Evolutionary conservation across 2,888 invertebrate genomes (phyloP).

Genomic region (Phrixothrix hirtus): DNA sequence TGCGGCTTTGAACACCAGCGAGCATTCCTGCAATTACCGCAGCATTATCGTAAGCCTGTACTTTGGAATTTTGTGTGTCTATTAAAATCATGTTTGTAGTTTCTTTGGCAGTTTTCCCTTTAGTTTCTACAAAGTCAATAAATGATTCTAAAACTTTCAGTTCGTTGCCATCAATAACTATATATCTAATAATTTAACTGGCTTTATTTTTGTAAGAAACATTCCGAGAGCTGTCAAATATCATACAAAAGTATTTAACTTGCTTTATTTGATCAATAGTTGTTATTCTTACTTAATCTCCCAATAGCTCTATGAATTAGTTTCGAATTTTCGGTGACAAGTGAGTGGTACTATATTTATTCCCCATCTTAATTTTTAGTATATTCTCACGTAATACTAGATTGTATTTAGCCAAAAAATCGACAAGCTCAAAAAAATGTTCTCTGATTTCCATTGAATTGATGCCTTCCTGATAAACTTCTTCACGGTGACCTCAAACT

Average conservation of each 20-base stretch:
- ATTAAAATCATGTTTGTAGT: constrained; percentile 34
- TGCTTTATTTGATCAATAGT: constrained; percentile 23
- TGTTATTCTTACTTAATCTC: constrained; percentile 18
- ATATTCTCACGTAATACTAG: constrained; percentile 28
- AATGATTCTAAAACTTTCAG: constrained; percentile 35
- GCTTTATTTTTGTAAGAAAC: constrained; percentile 33
- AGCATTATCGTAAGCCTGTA: constrained; percentile 40
- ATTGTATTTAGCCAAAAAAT: constrained; percentile 31
- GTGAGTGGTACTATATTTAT: constrained; percentile 23
- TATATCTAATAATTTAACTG: constrained; percentile 34
- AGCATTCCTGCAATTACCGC: constrained; percentile 33
- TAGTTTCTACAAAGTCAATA: constrained; percentile 35
- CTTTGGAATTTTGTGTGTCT: constrained; percentile 37
- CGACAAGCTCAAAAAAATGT: constrained; percentile 21
- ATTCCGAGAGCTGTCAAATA: constrained; percentile 26
- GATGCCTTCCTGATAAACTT: constrained; percentile 16
- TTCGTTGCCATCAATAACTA: constrained; percentile 31
- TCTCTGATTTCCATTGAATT: constrained; percentile 21
- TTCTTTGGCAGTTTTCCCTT: constrained; percentile 37
- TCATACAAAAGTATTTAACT: constrained; percentile 26
- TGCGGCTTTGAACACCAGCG: constrained; percentile 24
- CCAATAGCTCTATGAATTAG: constrained; percentile 25
- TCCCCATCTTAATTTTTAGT: constrained; percentile 21
- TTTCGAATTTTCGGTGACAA: constrained; percentile 31
- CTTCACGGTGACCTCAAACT: constrained; percentile 22